These are phyloP conservation scores for Cydia amplana DNA, from an alignment of 1,140 invertebrate species.

Conservation along the genomic window DNA sequence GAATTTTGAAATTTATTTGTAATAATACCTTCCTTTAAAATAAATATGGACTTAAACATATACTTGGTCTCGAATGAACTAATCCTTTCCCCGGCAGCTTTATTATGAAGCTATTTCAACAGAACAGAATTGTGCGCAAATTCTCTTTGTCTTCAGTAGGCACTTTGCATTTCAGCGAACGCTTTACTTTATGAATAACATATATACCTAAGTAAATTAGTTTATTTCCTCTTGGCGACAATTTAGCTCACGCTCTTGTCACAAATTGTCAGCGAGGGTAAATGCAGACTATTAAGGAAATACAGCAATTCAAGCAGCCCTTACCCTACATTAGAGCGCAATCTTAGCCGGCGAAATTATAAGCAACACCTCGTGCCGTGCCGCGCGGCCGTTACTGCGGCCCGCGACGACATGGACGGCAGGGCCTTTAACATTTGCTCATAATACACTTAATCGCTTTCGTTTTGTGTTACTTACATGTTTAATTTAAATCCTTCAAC, in stretches of 20 bases:
- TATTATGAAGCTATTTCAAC: neutral
- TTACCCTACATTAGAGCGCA: constrained; percentile 75
- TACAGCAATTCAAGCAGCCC: constrained; percentile 75
- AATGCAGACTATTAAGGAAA: constrained; percentile 79
- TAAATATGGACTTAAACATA: neutral
- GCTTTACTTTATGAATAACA: constrained; percentile 62
- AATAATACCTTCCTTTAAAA: neutral
- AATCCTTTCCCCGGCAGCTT: neutral
- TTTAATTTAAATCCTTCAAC: neutral
- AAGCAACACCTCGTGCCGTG: constrained; percentile 77
- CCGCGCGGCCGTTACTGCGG: constrained; percentile 52
- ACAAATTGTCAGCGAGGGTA: constrained; percentile 76
- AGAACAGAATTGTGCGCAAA: neutral
- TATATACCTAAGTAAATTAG: constrained; percentile 72
- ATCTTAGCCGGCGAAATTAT: constrained; percentile 76
- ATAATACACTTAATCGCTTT: neutral
- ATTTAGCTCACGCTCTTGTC: constrained; percentile 76
- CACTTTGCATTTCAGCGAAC: constrained; percentile 52
- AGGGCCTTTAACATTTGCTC: constrained; percentile 39
- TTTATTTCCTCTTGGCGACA: constrained; percentile 77
- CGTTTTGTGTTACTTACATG: constrained; percentile 15
- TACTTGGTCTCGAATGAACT: neutral
- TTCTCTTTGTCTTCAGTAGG: constrained; percentile 36
- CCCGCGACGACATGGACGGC: constrained; percentile 50
- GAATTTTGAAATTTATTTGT: constrained; percentile 34